Conservation (phyloP, 2,113 vertebrate species). For the Nicator chloris region DNA sequence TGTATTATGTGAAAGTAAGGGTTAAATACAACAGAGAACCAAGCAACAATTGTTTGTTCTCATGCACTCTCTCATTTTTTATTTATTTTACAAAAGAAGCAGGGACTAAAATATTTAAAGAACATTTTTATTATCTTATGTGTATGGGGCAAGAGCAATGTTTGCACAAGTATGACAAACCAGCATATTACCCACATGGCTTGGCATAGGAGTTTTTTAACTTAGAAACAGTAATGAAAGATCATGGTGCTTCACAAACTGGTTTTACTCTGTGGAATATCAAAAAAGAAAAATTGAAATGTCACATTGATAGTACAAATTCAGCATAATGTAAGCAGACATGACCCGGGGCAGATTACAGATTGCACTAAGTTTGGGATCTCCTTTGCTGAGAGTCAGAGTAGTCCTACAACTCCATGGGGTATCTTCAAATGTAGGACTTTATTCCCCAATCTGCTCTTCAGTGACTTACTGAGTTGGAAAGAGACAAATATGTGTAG, state of each 20-base stretch:
- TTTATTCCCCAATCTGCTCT: neutral
- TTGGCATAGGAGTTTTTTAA: neutral
- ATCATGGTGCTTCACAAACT: neutral
- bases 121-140: neutral
- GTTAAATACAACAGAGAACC: neutral
- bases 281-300: neutral
- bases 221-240: neutral
- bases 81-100: neutral
- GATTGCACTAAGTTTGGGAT: neutral
- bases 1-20: neutral
- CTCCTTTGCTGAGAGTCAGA: neutral
- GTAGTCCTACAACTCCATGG: neutral
- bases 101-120: neutral
- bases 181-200: neutral
- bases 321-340: neutral
- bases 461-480: neutral
- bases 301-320: neutral
- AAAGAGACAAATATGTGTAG: neutral
- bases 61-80: neutral
- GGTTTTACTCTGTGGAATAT: neutral
- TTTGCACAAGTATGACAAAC: neutral
- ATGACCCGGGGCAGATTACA: neutral
- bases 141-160: neutral
- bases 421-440: neutral
- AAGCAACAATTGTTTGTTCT: neutral